Base-by-base conservation (phyloP, 2,888 invertebrate species). In the Drosophila emarginata region DNA sequence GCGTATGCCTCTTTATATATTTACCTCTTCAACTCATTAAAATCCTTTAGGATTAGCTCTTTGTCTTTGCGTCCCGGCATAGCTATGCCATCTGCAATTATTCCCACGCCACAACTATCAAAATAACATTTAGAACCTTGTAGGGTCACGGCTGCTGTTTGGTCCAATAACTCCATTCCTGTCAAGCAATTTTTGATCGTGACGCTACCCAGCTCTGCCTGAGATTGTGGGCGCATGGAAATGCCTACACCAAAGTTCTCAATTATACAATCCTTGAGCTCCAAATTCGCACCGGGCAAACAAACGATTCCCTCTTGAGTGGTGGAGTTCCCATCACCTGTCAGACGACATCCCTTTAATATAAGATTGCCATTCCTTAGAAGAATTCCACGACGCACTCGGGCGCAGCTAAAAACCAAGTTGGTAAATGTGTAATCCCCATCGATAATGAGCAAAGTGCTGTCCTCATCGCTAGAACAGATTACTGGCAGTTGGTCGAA, bases 221-320 rank as follows among this genome's bases (percentile, higher is more conserved):
- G 67, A 1, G 80, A 73, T 3, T 72, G 51, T 1, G 66, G n/a
- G 0, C 90, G 92, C 67, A 91, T 89, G 21, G 93, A 92, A 53
- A 94, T 86, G 2, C 93, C 93, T n/a, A 92, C 93, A 7, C 93
- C 92, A 84, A 94, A 93, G 40, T 93, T 92, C 45, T 89, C 90
- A 32, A 94, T 91, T 14, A 91, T 80, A 58, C 93, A 93, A 71
- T 93, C 91, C 11, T 92, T 88, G 4, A 94, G 79, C 28, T 91
- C 84, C 3, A 94, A 72, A 68, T 91, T 75, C 0, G 88, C 79
- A 82, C 64, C 91, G 85, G 76, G 92, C 91, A 61, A 92, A 87
- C 78, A 93, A n/a, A 94, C 91, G 26, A 94, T 91, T 21, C 93
- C 94, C 78, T 93, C 92, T 79, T 93, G 93, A 1, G 93, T 93